Base-by-base conservation (phyloP, 2,888 invertebrate species). In the Cynaeus angustus region DNA sequence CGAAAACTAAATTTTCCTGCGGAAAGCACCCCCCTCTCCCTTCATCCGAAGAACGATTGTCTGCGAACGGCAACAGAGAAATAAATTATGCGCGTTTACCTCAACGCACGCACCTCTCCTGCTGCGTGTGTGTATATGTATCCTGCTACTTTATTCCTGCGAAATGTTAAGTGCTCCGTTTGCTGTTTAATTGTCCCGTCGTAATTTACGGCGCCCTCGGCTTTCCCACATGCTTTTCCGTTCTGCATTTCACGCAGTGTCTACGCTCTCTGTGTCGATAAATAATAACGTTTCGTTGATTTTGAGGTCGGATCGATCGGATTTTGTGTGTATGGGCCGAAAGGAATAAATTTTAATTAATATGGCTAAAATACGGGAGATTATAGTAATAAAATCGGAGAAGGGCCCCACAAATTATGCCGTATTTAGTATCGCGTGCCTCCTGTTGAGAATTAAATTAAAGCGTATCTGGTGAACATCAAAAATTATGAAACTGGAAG, bases 381-480 rank as follows among this genome's bases (percentile, higher is more conserved):
- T 80, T 78, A 79, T 73, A 68, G 81, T 78, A 81, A 82, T 83
- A 83, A 83, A 82, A 82, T 78, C 78, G 77, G 80, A 78, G 74
- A 73, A 76, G 79, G 79, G 80, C 74, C 72, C 79, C 81, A 80
- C 82, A 82, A 83, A 83, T 83, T 82, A 81, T 81, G 81, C 50
- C 80, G 81, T 82, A 82, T 82, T 82, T 82, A 81, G 81, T 74
- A 79, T 82, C 80, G 82, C 82, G 82, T 82, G 83, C 82, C 82
- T 79, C 81, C 82, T 78, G 78, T 77, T 71, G 80, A 73, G 81
- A 83, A 84, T 84, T 84, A 82, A 83, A 84, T 84, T 84, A 84
- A 82, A 81, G 81, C 77, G 82, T 80, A 83, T 84, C 84, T 84
- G 84, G 82, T 75, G 80, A 83, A 78, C 80, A 82, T 84, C 83